Percentiles rank a stretch among this genome's conserved stretches.
Evolutionary conservation across 2,888 invertebrate species (phyloP).

Genomic region (Eugnorisma glareosa): DNA sequence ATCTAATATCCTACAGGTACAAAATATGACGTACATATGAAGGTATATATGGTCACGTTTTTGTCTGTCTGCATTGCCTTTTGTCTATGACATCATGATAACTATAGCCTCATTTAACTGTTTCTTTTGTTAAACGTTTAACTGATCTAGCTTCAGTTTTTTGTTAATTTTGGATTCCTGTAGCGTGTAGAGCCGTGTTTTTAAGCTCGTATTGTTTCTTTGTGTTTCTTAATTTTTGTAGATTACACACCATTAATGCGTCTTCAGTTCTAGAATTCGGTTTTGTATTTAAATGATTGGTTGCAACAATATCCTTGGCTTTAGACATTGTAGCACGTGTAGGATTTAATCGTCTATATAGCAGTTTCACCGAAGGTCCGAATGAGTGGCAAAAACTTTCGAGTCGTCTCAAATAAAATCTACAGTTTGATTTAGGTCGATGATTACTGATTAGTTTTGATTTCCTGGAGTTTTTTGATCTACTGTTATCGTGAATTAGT

Average conservation of each 20-base stretch:
- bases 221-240: conserved; percentile 20
- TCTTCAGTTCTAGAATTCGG: conserved; percentile 18
- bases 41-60: conserved; percentile 67
- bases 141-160: conserved; percentile 67
- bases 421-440: conserved; percentile 9
- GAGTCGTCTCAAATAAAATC: neutral
- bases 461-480: conserved; percentile 10
- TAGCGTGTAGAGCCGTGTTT: conserved; percentile 32
- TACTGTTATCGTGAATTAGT: neutral
- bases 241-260: neutral
- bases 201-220: conserved; percentile 29
- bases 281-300: conserved; percentile 24
- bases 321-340: conserved; percentile 1
- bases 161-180: conserved; percentile 56
- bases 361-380: neutral
- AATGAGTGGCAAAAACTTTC: neutral
- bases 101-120: conserved; percentile 64
- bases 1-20: conserved; percentile 61
- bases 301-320: conserved; percentile 5
- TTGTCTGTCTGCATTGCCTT: conserved; percentile 73
- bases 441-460: neutral
- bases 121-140: conserved; percentile 69
- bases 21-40: conserved; percentile 42
- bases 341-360: neutral
- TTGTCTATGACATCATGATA: conserved; percentile 73